A percentile compares a stretch with the other conserved stretches of the same genome.
Conservation (phyloP, 1,140 invertebrate species). For the Vollenhovia emeryi region DNA sequence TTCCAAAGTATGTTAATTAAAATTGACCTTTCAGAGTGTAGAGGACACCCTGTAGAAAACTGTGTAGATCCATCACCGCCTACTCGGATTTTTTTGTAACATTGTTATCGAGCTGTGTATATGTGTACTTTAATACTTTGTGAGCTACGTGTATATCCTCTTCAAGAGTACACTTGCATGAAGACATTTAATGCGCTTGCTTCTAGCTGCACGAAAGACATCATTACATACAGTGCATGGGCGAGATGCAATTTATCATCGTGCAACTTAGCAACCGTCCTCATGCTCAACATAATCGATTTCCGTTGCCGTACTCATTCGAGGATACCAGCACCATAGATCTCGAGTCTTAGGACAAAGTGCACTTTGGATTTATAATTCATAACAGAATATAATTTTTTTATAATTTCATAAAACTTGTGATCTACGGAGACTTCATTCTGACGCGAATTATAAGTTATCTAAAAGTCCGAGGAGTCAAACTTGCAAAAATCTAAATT, state of each 20-base stretch:
- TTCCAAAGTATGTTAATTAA: background rate
- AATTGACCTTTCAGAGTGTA: background rate
- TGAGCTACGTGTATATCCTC: background rate
- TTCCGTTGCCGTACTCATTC: conserved; percentile 4
- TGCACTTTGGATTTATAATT: background rate
- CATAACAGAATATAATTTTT: background rate
- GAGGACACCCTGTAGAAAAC: background rate
- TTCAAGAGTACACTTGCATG: background rate
- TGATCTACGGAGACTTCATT: too few species aligned
- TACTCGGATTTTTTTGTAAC: conserved; percentile 7
- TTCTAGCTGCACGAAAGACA: conserved; percentile 12
- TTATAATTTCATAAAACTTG: background rate
- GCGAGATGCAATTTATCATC: conserved; percentile 47
- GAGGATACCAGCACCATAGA: background rate
- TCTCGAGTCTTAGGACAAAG: background rate
- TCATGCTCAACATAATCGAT: conserved; percentile 42
- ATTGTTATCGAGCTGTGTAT: background rate
- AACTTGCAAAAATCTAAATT: too few species aligned
- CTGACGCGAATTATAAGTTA: background rate
- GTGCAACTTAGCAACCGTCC: conserved; percentile 25
- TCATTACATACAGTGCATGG: conserved; percentile 18
- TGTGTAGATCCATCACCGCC: conserved; percentile 5
- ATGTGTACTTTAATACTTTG: background rate
- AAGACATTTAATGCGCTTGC: conserved; percentile 29
- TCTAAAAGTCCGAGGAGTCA: too few species aligned